phyloP scores from a whole-genome alignment of 2,888 invertebrate genomes.

The Pyrgus malvae region DNA sequence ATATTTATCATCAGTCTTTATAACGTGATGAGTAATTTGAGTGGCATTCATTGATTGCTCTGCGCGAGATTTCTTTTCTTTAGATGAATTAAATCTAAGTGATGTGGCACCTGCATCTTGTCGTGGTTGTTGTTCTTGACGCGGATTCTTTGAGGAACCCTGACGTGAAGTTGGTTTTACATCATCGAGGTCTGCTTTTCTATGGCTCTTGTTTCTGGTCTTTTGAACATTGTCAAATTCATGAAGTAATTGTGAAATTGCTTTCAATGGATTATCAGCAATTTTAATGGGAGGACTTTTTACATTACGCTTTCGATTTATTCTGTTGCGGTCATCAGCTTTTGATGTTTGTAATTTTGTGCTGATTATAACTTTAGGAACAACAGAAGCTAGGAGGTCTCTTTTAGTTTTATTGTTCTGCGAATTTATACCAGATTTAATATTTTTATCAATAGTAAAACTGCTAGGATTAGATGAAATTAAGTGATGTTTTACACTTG shows the following conservation, averaged over 20 bases:
- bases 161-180: slow-evolving; percentile 40
- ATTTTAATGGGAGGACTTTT: slow-evolving; percentile 36
- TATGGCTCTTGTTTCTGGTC: slow-evolving; percentile 46
- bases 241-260: slow-evolving; percentile 66
- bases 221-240: slow-evolving; percentile 66
- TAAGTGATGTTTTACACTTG: slow-evolving; percentile 57
- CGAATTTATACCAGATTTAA: background rate
- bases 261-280: slow-evolving; percentile 61
- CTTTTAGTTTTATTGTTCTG: slow-evolving; percentile 28
- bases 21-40: slow-evolving; percentile 22
- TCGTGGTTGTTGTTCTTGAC: slow-evolving; percentile 45
- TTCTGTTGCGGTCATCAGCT: slow-evolving; percentile 47
- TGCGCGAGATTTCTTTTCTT: slow-evolving; percentile 37
- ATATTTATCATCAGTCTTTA: slow-evolving; percentile 41
- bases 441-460: slow-evolving; percentile 50
- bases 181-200: slow-evolving; percentile 46
- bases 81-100: slow-evolving; percentile 33
- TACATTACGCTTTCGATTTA: slow-evolving; percentile 42
- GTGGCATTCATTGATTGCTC: slow-evolving; percentile 22
- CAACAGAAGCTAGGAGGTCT: slow-evolving; percentile 36
- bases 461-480: slow-evolving; percentile 53
- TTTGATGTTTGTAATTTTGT: slow-evolving; percentile 48
- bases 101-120: slow-evolving; percentile 38
- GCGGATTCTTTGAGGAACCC: slow-evolving; percentile 42
- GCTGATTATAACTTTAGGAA: slow-evolving; percentile 63